Conservation (phyloP, 1,140 invertebrate genomes). For the Hylaeus volcanicus region DNA sequence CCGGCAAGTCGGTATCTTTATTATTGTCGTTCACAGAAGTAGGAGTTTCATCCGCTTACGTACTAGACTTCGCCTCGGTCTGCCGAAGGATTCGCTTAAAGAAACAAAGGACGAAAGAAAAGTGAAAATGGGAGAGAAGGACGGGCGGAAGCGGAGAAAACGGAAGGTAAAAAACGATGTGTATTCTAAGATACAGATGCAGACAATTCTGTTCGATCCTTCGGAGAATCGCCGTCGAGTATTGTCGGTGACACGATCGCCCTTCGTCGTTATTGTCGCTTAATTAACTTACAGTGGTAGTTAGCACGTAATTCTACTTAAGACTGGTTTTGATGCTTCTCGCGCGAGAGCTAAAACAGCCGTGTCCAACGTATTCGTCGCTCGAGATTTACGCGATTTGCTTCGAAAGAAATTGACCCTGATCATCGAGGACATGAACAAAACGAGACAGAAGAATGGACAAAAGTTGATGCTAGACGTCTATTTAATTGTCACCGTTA, state of each 20-base stretch:
- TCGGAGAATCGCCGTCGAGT: conserved; percentile 38
- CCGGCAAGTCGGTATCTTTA: conserved; percentile 57
- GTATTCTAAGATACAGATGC: no score
- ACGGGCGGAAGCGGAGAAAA: not conserved
- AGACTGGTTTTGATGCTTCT: conserved; percentile 2
- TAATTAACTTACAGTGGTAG: conserved; percentile 44
- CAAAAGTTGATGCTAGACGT: not conserved
- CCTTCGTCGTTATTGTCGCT: conserved; percentile 45
- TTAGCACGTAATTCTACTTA: conserved; percentile 30
- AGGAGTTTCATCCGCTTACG: conserved; percentile 70
- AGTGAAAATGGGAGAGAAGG: not conserved
- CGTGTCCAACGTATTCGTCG: conserved; percentile 13
- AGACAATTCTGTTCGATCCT: conserved; percentile 4
- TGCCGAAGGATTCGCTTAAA: conserved; percentile 42
- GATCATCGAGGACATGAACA: no score
- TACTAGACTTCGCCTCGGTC: conserved; percentile 49
- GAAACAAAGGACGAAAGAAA: conserved; percentile 17
- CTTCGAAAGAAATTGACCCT: not conserved
- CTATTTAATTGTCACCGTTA: not conserved
- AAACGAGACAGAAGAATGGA: no score
- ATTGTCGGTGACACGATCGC: conserved; percentile 8
- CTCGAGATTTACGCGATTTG: no score
- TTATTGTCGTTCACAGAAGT: conserved; percentile 73
- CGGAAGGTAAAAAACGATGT: conserved; percentile 18
- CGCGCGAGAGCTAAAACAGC: conserved; percentile 19